Evolutionary conservation across 1,140 invertebrate genomes (phyloP), one percentile per base, ranked within the genome.

Genomic region (Pseudomyrmex sp.): DNA sequence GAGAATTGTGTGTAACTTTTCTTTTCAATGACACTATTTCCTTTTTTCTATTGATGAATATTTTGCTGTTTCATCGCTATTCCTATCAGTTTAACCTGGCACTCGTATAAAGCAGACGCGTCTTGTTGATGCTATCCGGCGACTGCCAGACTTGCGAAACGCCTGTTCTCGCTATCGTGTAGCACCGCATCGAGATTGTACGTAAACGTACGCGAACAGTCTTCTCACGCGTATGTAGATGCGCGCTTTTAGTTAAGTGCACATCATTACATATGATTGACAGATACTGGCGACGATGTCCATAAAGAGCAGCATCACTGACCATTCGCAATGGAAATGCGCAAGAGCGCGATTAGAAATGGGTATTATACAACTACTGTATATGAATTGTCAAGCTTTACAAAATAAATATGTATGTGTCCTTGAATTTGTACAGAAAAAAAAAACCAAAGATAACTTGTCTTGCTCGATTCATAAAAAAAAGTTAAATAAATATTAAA

Each of bases 21-120:
- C 35, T 35, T 35, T 35, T 7, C 5, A 35, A 35, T 35, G 35
- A 35, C 35, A 35, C 35, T 35, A 35, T 35, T 35, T 3, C 35
- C 35, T 35, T 35, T 35, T 35, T 35, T 35, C 35, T 35, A 35
- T 35, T 7, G 35, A 35, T 7, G 35, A 35, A 1, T 15, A 5
- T 1, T 15, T 63, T 26, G 4, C n/a, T 46, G 18, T 63, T 63
- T 26, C 15, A 26, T 50, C 50, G 44, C 9, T 50, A 62, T 48
- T 26, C 44, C 23, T 15, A 59, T 2, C 15, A 18, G 10, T 75
- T 75, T 26, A 50, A 75, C 20, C 20, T 63, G 20, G 46, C 15
- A 75, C 10, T 59, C 44, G 46, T 20, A 63, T 75, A 63, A 72
- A 56, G 56, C 26, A 44, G n/a, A 74, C 2, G 58, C 48, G 15